Conservation (phyloP, 2,888 invertebrate genomes). For the Leptopilina drosophilae region DNA sequence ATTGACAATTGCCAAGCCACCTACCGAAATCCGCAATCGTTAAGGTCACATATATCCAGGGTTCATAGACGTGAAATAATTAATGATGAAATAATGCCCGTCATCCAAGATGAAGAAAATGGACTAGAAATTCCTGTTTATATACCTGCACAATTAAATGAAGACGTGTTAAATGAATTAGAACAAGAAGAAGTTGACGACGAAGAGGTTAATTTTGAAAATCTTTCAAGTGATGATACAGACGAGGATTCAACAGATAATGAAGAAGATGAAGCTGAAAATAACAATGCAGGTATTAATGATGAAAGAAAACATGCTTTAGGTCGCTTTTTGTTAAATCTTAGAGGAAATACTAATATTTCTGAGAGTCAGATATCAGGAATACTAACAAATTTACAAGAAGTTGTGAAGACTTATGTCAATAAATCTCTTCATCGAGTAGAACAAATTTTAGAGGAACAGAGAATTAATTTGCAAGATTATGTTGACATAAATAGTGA, state of each 20-base stretch:
- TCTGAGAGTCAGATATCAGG: no score
- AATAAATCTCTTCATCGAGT: not conserved
- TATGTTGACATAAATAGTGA: not conserved
- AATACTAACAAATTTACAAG: no score
- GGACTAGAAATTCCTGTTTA: not conserved
- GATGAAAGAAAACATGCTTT: not conserved
- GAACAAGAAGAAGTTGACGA: no score
- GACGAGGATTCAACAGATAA: not conserved
- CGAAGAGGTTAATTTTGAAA: not conserved
- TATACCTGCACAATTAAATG: not conserved
- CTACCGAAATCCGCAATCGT: not conserved
- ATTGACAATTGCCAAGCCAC: not conserved
- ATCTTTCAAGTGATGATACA: not conserved
- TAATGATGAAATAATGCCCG: not conserved
- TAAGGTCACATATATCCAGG: not conserved
- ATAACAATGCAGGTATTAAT: not conserved
- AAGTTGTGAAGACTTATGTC: no score
- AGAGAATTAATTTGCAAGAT: not conserved
- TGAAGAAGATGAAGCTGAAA: not conserved
- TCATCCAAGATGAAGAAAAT: not conserved
- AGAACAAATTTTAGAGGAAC: not conserved
- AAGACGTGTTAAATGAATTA: not conserved
- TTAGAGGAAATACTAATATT: not conserved
- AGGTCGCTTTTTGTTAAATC: slow-evolving; percentile 1
- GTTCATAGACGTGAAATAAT: not conserved